Percentiles rank a stretch among this genome's conserved stretches.
These are phyloP conservation scores for Alentia gelatinosa DNA, from an alignment of 2,888 invertebrate species.

Conservation along the genomic window DNA sequence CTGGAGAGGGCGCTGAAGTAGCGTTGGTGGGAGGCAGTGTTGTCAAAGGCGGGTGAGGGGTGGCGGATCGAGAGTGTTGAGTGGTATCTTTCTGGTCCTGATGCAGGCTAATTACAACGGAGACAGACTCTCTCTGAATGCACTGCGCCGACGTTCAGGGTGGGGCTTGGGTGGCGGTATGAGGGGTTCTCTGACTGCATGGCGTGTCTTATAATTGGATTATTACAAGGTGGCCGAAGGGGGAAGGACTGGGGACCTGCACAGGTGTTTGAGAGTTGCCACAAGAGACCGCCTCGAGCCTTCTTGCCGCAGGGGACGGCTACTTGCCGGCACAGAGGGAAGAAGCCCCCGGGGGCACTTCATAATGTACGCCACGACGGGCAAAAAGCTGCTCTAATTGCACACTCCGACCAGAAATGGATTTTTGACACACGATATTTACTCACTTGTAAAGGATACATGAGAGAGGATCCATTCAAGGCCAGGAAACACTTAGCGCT, in stretches of 20 bases:
- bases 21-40: constrained; percentile 12
- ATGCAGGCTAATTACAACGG: constrained; percentile 26
- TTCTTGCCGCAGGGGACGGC: neutral
- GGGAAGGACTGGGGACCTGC: neutral
- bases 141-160: neutral
- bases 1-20: neutral
- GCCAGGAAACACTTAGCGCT: neutral
- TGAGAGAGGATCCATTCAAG: neutral
- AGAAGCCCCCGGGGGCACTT: neutral
- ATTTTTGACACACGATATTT: neutral
- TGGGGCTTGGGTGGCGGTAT: neutral
- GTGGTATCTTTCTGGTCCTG: neutral
- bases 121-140: neutral
- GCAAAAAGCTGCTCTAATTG: neutral
- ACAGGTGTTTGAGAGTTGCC: constrained; percentile 42
- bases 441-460: constrained; percentile 1
- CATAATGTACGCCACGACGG: neutral
- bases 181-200: neutral
- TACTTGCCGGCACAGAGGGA: neutral
- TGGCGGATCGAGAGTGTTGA: neutral
- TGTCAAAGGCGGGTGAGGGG: neutral
- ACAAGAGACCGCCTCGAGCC: constrained; percentile 27
- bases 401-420: neutral
- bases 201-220: constrained; percentile 27
- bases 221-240: constrained; percentile 13